Evolutionary conservation across 2,888 invertebrate species (phyloP).

Genomic region (Ptychoptera contaminata): DNA sequence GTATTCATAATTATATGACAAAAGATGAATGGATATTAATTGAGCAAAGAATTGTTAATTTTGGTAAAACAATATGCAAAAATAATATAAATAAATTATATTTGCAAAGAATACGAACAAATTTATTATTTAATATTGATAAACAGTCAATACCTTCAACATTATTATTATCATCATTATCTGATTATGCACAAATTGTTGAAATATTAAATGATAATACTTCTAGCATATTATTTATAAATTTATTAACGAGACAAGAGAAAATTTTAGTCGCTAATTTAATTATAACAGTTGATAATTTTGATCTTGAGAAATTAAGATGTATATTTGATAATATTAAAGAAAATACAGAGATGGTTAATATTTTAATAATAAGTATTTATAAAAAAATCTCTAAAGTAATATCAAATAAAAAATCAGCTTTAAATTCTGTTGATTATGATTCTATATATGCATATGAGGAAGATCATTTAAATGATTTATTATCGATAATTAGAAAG

Average conservation of each 20-base stretch:
- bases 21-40: slow-evolving; percentile 24
- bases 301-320: slow-evolving; percentile 5
- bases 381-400: slow-evolving; percentile 14
- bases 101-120: slow-evolving; percentile 17
- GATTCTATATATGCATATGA: slow-evolving; percentile 1
- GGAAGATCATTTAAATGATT: too few relatives aligned
- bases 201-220: slow-evolving; percentile 12
- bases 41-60: slow-evolving; percentile 26
- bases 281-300: slow-evolving; percentile 5
- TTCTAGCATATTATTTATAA: slow-evolving; percentile 15
- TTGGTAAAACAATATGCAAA: slow-evolving; percentile 23
- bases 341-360: slow-evolving; percentile 19
- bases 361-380: slow-evolving; percentile 16
- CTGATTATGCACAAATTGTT: slow-evolving; percentile 13
- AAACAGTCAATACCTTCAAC: slow-evolving; percentile 11
- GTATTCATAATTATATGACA: slow-evolving; percentile 18
- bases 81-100: slow-evolving; percentile 20
- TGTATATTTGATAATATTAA: slow-evolving; percentile 6
- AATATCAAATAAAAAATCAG: slow-evolving; percentile 14
- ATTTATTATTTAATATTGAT: slow-evolving; percentile 12
- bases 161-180: slow-evolving; percentile 11
- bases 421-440: slow-evolving; percentile 13
- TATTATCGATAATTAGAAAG: background rate
- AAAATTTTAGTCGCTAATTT: slow-evolving; percentile 16
- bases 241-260: slow-evolving; percentile 15